phyloP scores from a whole-genome alignment of 2,797 vertebrate genomes.

The Acrocephalus scirpaceus region DNA sequence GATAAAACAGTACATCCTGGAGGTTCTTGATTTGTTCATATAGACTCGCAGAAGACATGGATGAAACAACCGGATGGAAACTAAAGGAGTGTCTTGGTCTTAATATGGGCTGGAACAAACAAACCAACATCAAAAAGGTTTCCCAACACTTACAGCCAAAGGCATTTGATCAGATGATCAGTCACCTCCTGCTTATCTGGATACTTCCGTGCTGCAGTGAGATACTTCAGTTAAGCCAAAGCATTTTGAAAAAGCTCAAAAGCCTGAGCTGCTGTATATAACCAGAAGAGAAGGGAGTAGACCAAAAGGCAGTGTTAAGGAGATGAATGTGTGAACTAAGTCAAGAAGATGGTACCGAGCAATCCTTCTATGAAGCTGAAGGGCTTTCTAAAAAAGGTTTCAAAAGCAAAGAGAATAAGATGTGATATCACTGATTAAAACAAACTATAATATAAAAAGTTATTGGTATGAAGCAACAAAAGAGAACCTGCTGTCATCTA shows the following conservation, averaged over 20 bases:
- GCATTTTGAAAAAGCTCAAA: background rate
- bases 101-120: background rate
- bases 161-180: background rate
- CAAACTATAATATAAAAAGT: background rate
- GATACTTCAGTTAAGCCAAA: background rate
- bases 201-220: background rate
- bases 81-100: background rate
- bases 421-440: background rate
- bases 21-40: background rate
- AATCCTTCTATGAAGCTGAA: background rate
- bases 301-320: background rate
- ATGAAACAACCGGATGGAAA: background rate
- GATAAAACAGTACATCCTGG: background rate
- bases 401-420: background rate
- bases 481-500: background rate
- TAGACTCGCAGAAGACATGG: background rate
- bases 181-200: background rate
- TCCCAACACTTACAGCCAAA: background rate
- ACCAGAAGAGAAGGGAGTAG: background rate
- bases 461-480: background rate
- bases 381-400: background rate
- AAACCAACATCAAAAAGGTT: background rate
- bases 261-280: background rate
- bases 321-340: background rate
- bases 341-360: background rate